These are phyloP conservation scores for Synergus laeviventris DNA, from an alignment of 2,888 invertebrate species.

Conservation along the genomic window DNA sequence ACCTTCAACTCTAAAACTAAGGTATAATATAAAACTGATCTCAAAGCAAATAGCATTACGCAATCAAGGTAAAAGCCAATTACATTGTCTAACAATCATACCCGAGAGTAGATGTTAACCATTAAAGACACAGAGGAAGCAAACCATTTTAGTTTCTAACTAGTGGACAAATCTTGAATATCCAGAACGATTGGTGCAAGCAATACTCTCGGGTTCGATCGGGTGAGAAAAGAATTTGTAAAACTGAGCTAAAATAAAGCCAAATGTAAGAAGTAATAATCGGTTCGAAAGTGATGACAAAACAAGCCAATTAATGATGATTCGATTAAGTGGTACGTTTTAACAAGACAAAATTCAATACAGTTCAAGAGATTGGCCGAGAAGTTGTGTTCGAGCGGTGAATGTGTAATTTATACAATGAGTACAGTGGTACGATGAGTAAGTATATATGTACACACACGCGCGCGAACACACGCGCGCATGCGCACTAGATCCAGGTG, in stretches of 20 bases:
- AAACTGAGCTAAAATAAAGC: constrained; percentile 70
- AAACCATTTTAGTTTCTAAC: neutral
- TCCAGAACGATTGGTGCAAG: neutral
- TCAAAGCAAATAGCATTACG: constrained; percentile 76
- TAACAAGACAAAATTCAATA: constrained; percentile 60
- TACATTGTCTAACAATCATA: constrained; percentile 68
- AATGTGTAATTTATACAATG: constrained; percentile 76
- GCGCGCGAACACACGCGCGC: constrained; percentile 43
- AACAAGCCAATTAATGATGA: constrained; percentile 68
- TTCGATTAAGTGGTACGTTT: constrained; percentile 61
- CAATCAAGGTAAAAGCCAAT: constrained; percentile 76
- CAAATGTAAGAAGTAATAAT: constrained; percentile 61
- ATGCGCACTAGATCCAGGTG: constrained; percentile 41
- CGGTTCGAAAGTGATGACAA: constrained; percentile 64
- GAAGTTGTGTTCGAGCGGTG: constrained; percentile 67
- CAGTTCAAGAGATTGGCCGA: constrained; percentile 59
- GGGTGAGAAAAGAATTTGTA: constrained; percentile 56
- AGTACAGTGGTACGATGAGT: constrained; percentile 72
- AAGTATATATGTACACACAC: constrained; percentile 54
- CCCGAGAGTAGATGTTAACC: constrained; percentile 55
- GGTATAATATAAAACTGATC: constrained; percentile 74
- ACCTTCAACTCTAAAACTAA: constrained; percentile 74
- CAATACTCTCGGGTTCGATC: constrained; percentile 58
- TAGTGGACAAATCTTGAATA: neutral
- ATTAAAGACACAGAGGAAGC: constrained; percentile 10